A percentile compares a stretch with the other conserved stretches of the same genome.
These are phyloP conservation scores for Laterallus jamaicensis DNA, from an alignment of 2,113 vertebrate genomes.

Conservation along the genomic window DNA sequence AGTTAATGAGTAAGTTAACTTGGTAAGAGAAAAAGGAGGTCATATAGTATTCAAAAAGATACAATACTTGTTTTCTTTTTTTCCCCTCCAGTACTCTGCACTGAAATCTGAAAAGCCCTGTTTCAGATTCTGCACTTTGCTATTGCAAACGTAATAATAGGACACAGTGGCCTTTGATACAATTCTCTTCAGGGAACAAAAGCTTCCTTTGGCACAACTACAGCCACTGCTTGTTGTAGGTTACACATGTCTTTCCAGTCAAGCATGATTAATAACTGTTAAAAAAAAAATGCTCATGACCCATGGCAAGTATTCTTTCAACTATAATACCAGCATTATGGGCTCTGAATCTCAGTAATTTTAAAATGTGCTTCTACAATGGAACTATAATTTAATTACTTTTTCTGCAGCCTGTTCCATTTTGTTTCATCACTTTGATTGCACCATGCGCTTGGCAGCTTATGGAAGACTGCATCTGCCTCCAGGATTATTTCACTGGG, in stretches of 20 bases:
- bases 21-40: conserved; percentile 45
- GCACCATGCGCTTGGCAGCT: conserved; percentile 56
- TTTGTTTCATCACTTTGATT: conserved; percentile 72
- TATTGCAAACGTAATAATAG: conserved; percentile 58
- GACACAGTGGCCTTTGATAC: conserved; percentile 70
- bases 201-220: conserved; percentile 67
- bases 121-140: conserved; percentile 54
- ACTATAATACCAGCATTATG: conserved; percentile 70
- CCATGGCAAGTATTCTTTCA: conserved; percentile 72
- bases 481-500: conserved; percentile 68
- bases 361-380: conserved; percentile 71
- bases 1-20: conserved; percentile 21
- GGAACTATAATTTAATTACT: conserved; percentile 74
- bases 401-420: conserved; percentile 69
- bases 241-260: conserved; percentile 69
- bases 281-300: conserved; percentile 67
- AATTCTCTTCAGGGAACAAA: conserved; percentile 68
- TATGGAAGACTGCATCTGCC: conserved; percentile 67
- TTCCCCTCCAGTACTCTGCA: conserved; percentile 17
- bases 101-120: conserved; percentile 52
- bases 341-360: conserved; percentile 64
- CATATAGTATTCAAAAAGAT: neutral
- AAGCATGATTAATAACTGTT: conserved; percentile 73
- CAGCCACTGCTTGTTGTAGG: conserved; percentile 67
- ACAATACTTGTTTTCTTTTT: conserved; percentile 59